Evolutionary conservation across 2,797 vertebrate species (phyloP).

Genomic region (Cyprinodon diabolis): DNA sequence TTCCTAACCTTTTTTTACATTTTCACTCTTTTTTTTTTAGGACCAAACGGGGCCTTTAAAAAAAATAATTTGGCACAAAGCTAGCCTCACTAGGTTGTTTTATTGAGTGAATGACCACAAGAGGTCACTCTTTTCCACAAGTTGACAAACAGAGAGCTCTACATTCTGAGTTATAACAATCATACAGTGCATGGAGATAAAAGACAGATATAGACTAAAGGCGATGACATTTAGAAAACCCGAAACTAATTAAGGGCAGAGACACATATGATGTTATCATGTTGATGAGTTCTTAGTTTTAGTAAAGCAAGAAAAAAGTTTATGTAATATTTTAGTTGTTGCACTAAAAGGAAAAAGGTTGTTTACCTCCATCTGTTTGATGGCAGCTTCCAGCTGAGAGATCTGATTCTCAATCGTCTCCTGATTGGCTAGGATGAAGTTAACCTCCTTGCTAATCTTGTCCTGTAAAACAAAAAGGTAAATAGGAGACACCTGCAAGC

Average conservation of each 20-base stretch:
- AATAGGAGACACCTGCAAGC: neutral
- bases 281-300: neutral
- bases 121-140: neutral
- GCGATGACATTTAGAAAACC: neutral
- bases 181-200: neutral
- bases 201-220: neutral
- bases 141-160: neutral
- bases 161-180: neutral
- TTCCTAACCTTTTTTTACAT: neutral
- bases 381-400: slow-evolving; percentile 88
- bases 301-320: neutral
- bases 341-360: neutral
- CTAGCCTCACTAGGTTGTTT: neutral
- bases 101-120: neutral
- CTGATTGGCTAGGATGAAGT: slow-evolving; percentile 92
- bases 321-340: neutral
- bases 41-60: too few relatives aligned
- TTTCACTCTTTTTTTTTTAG: neutral
- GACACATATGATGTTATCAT: neutral
- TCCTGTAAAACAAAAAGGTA: slow-evolving; percentile 80
- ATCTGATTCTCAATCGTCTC: slow-evolving; percentile 92
- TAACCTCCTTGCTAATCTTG: slow-evolving; percentile 91
- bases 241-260: neutral
- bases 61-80: neutral
- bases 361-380: slow-evolving; percentile 92